Conservation (phyloP, 2,888 invertebrate species). For the Drosophila fungiperda region DNA sequence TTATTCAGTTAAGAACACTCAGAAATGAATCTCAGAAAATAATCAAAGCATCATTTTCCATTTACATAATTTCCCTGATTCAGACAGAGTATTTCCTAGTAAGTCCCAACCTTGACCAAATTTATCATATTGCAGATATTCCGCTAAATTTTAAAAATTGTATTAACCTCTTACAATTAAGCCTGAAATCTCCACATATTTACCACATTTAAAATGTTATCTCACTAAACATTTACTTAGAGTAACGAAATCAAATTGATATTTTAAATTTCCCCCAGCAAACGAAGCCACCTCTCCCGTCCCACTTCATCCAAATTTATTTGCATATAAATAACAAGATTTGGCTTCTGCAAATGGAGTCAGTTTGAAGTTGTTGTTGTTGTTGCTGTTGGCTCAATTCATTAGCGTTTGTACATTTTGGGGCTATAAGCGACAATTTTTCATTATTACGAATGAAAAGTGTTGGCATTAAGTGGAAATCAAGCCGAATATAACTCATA, state of each 20-base stretch:
- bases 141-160: neutral
- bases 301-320: slow-evolving; percentile 4
- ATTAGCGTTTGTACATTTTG: slow-evolving; percentile 44
- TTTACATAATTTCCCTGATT: neutral
- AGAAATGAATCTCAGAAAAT: neutral
- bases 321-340: slow-evolving; percentile 56
- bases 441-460: slow-evolving; percentile 69
- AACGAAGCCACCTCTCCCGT: neutral
- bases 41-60: neutral
- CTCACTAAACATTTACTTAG: neutral
- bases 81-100: neutral
- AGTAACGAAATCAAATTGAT: neutral
- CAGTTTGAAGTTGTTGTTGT: neutral
- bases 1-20: neutral
- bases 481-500: slow-evolving; percentile 63
- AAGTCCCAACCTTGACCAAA: neutral
- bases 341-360: slow-evolving; percentile 47
- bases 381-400: slow-evolving; percentile 36
- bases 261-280: neutral
- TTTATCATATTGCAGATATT: neutral
- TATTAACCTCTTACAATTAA: neutral
- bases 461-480: slow-evolving; percentile 68
- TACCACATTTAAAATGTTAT: neutral
- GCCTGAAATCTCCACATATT: neutral
- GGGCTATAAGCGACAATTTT: slow-evolving; percentile 49